Conservation (phyloP, 2,888 invertebrate genomes). For the Molanna angustata region DNA sequence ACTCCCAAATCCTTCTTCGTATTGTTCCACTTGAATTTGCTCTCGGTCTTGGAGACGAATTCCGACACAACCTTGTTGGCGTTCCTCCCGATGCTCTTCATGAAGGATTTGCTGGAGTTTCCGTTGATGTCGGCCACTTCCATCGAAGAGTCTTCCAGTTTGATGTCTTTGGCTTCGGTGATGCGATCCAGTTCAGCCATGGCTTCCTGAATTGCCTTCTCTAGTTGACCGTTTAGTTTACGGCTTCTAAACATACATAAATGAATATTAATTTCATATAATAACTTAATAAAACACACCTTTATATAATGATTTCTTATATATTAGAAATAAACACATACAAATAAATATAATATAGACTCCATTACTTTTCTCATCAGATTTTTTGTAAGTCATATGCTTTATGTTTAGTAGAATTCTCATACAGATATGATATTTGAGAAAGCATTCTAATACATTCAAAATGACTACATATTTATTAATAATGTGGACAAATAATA, state of each 20-base stretch:
- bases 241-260: conserved; percentile 75
- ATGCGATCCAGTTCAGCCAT: conserved; percentile 84
- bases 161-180: conserved; percentile 43
- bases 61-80: conserved; percentile 7
- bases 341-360: no score
- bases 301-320: no score
- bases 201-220: conserved; percentile 90
- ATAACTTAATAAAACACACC: no score
- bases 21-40: conserved; percentile 37
- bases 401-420: no score
- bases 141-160: conserved; percentile 11
- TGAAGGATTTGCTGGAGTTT: conserved; percentile 25
- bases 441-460: no score
- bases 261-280: no score
- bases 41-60: conserved; percentile 27
- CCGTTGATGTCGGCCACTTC: conserved; percentile 25
- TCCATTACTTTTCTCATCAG: no score
- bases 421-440: no score
- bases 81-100: conserved; percentile 25
- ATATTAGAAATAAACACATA: no score
- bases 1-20: conserved; percentile 11
- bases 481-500: no score
- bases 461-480: no score
- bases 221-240: conserved; percentile 86
- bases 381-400: no score